Evolutionary conservation across 1,140 invertebrate species (phyloP), one percentile per base, ranked within the genome.

Genomic region (Lepidurus apus): DNA sequence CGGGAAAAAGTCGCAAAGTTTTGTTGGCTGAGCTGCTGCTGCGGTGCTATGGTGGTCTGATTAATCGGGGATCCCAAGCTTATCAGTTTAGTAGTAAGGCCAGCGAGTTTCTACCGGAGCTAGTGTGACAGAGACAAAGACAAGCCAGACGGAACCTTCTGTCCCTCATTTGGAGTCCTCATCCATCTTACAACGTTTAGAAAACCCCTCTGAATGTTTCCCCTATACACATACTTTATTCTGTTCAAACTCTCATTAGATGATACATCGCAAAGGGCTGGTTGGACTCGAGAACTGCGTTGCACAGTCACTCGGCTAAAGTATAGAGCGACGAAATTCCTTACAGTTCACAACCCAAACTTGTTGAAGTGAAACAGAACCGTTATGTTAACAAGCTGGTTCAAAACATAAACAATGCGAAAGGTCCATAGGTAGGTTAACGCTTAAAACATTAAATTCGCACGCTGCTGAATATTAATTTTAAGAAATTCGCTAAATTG

Each of bases 31-130:
- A n/a, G 53, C 21, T 65, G 17, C 53, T 65, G 13, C 53, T 65
- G 53, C 53, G 53, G 53, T 65, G 13, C 53, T 65, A 65, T 21
- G 53, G 53, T 65, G 53, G 8, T 65, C 53, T 65, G 53, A 65
- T 65, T 65, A 65, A 65, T 65, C 53, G 53, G 53, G 53, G 53
- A 65, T 65, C 53, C 53, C 17, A 65, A 65, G 17, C 53, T 65
- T 65, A 65, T 65, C 53, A 65, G 21, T 65, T 65, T 65, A 21
- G 53, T 65, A 17, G 17, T 65, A 65, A 21, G 53, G 53, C 53
- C 53, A 65, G 53, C 53, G 53, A 65, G 53, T 65, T 65, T 65
- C 53, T 21, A 65, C 4, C n/a, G 53, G 53, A 65, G 53, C 17
- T 65, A 13, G 13, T 65, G 53, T 65, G 53, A 65, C 53, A 65